Base-by-base conservation (phyloP, 2,113 vertebrate species). In the Struthio camelus region DNA sequence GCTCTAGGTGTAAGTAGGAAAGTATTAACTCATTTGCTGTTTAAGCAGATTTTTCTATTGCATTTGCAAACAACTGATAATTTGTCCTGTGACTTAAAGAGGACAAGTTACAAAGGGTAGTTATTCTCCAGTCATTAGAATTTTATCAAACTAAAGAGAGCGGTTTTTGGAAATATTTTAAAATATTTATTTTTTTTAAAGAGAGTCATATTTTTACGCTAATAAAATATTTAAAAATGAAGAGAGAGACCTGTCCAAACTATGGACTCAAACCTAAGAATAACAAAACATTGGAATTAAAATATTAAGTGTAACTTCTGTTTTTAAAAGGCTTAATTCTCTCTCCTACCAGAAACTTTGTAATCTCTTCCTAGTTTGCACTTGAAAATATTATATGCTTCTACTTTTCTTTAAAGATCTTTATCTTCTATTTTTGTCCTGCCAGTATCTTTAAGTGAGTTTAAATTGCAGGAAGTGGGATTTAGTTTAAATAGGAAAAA, bases 61-160 rank as follows among this genome's bases (percentile, higher is more conserved):
- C 14, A 36, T 80, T 20, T 48, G 27, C 30, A 77, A 85, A 69
- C 3, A 67, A 27, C 9, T 28, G 16, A 3, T 53, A 34, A 40
- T 48, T 89, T 79, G 23, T 62, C 70, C 20, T 51, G 16, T 78
- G 50, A 14, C 32, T 91, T 44, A 62, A 71, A 66, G 6, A 38
- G 27, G 36, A 27, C 25, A 76, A 34, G 2, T 34, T 5, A 2
- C 7, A 46, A 64, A 51, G 24, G 0, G 4, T 38, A 73, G 34
- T 77, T 83, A 38, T 77, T 23, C 14, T n/a, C 64, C 9, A 69
- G 34, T 58, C 6, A n/a, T 8, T 53, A 71, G 36, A 62, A n/a
- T n/a, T n/a, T n/a, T 70, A 44, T 25, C 36, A 65, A 58, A 72
- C 15, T 34, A 32, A 32, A 80, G 28, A 85, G 79, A 32, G 3